Evolutionary conservation across 1,140 invertebrate genomes (phyloP).

Genomic region (Euura lappo): DNA sequence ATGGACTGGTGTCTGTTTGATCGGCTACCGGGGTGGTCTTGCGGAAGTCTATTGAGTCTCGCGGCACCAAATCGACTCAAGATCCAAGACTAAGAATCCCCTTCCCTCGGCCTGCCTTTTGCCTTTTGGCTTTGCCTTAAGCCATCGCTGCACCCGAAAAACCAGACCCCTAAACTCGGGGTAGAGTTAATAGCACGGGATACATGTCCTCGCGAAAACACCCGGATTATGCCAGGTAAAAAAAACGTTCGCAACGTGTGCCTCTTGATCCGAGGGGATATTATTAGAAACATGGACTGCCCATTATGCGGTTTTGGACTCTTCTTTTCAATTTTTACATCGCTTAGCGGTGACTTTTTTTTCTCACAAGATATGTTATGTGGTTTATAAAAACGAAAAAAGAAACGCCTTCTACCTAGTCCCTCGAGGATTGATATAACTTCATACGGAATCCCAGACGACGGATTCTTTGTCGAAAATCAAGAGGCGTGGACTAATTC

Average conservation of each 20-base stretch:
- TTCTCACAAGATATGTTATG: too few species aligned
- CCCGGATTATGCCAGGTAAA: conserved; percentile 36
- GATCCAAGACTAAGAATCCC: conserved; percentile 5
- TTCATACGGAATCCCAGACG: not conserved
- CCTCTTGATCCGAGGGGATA: conserved; percentile 32
- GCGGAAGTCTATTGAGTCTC: conserved; percentile 31
- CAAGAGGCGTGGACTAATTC: conserved; percentile 3
- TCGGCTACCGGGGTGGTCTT: conserved; percentile 27
- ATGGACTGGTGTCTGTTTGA: conserved; percentile 10
- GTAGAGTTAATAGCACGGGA: conserved; percentile 14
- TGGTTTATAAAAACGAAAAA: too few species aligned
- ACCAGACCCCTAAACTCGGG: conserved; percentile 5
- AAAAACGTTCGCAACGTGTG: conserved; percentile 30
- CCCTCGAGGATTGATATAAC: too few species aligned
- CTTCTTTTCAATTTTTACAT: conserved; percentile 7
- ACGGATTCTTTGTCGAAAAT: conserved; percentile 17
- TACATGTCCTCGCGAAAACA: conserved; percentile 41
- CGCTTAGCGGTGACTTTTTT: conserved; percentile 18
- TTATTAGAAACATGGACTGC: conserved; percentile 38
- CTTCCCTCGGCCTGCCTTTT: not conserved
- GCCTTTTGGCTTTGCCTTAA: not conserved
- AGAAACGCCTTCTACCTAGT: too few species aligned
- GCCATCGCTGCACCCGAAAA: not conserved
- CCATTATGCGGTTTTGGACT: conserved; percentile 31
- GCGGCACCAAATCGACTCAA: not conserved